Evolutionary conservation across 37 sponge, comb jelly and placozoan species (phyloP).

Genomic region (Haliclona indistincta): DNA sequence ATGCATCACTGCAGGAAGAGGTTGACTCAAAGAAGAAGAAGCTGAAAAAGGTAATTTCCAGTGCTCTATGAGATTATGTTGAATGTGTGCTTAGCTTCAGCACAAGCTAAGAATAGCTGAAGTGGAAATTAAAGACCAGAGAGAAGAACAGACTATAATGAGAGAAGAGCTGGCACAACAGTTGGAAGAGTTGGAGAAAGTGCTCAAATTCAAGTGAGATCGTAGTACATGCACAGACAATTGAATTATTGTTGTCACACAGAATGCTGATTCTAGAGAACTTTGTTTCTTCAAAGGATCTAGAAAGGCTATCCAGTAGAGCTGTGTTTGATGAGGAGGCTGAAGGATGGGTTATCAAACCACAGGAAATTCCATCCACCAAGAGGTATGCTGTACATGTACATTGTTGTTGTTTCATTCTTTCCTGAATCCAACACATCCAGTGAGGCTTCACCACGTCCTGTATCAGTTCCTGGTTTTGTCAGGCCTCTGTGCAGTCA

Average conservation of each 20-base stretch:
- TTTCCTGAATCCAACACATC: not conserved
- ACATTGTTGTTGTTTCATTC: not conserved
- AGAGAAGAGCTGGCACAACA: slow-evolving; percentile 65
- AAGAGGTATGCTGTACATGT: not conserved
- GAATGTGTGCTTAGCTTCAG: slow-evolving; percentile 48
- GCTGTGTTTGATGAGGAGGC: slow-evolving; percentile 78
- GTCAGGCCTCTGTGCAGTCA: not conserved
- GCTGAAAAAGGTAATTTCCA: slow-evolving; percentile 70
- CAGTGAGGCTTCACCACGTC: too few species aligned
- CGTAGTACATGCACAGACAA: too few species aligned
- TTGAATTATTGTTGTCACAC: too few species aligned
- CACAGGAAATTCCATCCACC: slow-evolving; percentile 10
- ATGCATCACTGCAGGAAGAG: slow-evolving; percentile 84
- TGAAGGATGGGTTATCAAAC: slow-evolving; percentile 79
- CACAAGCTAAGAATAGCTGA: slow-evolving; percentile 62
- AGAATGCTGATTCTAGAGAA: slow-evolving; percentile 84
- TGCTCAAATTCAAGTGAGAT: slow-evolving; percentile 77
- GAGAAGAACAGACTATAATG: slow-evolving; percentile 56
- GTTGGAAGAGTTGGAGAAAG: slow-evolving; percentile 67
- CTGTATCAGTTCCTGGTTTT: too few species aligned
- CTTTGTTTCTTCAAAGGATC: slow-evolving; percentile 74
- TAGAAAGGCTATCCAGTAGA: slow-evolving; percentile 62
- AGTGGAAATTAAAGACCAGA: slow-evolving; percentile 71
- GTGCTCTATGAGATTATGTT: not conserved
- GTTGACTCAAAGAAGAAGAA: slow-evolving; percentile 88